Conservation (phyloP, 2,888 invertebrate genomes). For the Caenorhabditis becei region DNA sequence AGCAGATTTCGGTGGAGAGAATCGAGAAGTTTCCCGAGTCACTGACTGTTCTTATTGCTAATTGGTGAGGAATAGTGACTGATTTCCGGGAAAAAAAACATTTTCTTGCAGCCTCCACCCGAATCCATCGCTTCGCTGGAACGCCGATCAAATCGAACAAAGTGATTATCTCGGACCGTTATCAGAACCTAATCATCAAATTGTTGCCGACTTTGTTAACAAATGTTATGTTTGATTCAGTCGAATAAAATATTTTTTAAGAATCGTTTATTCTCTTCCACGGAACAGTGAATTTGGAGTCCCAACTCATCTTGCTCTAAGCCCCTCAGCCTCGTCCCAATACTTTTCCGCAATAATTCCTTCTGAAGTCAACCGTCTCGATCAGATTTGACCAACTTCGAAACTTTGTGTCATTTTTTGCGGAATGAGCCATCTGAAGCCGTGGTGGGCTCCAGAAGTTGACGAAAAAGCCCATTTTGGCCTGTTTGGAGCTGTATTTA, state of each 20-base stretch:
- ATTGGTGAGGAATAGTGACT: constrained; percentile 32
- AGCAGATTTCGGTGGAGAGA: constrained; percentile 26
- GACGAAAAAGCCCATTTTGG: no score
- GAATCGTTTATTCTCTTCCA: constrained; percentile 37
- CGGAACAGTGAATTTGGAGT: no score
- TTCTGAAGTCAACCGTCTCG: no score
- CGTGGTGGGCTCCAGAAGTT: no score
- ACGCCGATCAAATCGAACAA: constrained; percentile 45
- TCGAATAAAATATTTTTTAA: no score
- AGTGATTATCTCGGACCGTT: constrained; percentile 35
- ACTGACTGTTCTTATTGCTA: constrained; percentile 19
- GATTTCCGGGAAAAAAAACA: background rate
- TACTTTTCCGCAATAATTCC: no score
- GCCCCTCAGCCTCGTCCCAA: no score
- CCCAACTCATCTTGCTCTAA: no score
- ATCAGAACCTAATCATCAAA: constrained; percentile 25
- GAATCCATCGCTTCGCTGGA: constrained; percentile 36
- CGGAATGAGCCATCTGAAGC: no score
- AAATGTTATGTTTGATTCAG: constrained; percentile 47
- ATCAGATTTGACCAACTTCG: no score
- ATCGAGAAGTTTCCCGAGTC: constrained; percentile 45
- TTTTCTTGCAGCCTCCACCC: constrained; percentile 31
- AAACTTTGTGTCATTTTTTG: no score
- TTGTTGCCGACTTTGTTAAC: constrained; percentile 45
- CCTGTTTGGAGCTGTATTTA: no score